Conservation (phyloP, 2,797 vertebrate species). For the Todus mexicanus region DNA sequence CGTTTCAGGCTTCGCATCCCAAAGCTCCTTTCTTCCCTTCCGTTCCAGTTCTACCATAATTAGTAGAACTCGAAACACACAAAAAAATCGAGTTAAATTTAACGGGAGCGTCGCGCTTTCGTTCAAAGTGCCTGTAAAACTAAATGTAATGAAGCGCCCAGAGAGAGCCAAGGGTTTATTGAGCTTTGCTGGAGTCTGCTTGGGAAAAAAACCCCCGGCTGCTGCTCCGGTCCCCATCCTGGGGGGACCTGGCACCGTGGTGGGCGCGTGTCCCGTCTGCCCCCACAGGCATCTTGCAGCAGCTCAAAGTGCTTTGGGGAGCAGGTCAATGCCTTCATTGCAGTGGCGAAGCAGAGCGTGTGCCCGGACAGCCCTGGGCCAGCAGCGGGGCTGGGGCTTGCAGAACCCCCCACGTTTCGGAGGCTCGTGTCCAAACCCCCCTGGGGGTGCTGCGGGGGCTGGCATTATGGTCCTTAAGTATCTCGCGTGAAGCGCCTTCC, state of each 20-base stretch:
- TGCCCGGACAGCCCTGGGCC: background rate
- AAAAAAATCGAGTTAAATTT: background rate
- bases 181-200: background rate
- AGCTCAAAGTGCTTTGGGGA: accelerated
- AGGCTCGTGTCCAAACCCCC: background rate
- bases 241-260: accelerated
- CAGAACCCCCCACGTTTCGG: accelerated
- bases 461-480: background rate
- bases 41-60: background rate
- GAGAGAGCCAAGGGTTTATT: background rate
- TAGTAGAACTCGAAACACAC: background rate
- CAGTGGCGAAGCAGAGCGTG: accelerated
- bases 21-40: background rate
- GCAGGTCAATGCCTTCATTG: accelerated
- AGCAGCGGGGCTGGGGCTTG: background rate
- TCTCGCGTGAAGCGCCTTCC: background rate
- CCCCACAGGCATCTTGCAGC: accelerated
- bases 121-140: accelerated
- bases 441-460: background rate
- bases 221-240: background rate
- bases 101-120: accelerated
- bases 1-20: background rate
- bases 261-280: accelerated
- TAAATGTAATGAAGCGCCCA: accelerated
- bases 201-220: background rate